phyloP scores from a whole-genome alignment of 2,888 invertebrate genomes.

The Mylabris sibirica region DNA sequence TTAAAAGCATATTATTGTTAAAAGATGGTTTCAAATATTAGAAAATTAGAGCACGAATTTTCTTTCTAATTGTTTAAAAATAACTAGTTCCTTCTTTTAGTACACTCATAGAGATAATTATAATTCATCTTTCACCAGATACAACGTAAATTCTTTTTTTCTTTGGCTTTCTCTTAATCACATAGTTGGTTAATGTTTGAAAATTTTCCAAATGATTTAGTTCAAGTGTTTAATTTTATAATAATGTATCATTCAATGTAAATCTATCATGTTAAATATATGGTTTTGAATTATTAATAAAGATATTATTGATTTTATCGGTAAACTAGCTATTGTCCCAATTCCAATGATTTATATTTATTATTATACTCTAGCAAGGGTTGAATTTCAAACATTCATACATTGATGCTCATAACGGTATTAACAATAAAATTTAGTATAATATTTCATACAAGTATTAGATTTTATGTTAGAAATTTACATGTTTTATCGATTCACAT shows the following conservation, averaged over 20 bases:
- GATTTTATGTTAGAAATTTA: neutral
- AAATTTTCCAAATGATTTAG: neutral
- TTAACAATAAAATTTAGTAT: neutral
- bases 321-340: slow-evolving; percentile 10
- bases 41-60: slow-evolving; percentile 16
- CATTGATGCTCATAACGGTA: neutral
- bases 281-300: slow-evolving; percentile 4
- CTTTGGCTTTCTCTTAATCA: neutral
- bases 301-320: slow-evolving; percentile 6
- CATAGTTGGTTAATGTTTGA: neutral
- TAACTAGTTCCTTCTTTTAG: neutral
- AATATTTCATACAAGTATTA: neutral
- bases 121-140: neutral
- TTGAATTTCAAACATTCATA: neutral
- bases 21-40: neutral
- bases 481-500: neutral
- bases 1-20: neutral
- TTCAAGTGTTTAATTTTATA: neutral
- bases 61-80: neutral
- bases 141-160: neutral
- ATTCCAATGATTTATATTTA: slow-evolving; percentile 1
- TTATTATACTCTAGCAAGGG: neutral
- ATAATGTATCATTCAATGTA: neutral
- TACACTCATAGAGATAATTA: neutral
- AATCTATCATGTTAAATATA: neutral